These are phyloP conservation scores for Albula glossodonta DNA, from an alignment of 2,113 vertebrate species.

Conservation along the genomic window DNA sequence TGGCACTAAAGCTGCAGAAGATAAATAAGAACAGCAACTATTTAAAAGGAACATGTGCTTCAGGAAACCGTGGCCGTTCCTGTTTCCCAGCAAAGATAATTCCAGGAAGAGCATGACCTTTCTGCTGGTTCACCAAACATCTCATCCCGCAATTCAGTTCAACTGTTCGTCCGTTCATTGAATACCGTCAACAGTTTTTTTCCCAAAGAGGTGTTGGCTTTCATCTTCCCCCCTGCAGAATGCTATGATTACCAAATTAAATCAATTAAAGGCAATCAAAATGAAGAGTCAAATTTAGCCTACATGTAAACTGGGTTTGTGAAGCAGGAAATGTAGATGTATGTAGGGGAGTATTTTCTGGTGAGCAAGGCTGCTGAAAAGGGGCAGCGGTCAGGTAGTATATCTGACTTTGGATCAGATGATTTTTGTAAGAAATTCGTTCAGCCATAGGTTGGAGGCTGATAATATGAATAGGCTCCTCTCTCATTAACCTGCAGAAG, in stretches of 20 bases:
- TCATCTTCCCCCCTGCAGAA: neutral
- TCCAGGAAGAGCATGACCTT: neutral
- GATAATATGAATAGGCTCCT: neutral
- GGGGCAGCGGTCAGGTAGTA: conserved; percentile 26
- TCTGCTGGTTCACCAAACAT: neutral
- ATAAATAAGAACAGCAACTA: neutral
- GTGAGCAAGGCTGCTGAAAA: conserved; percentile 32
- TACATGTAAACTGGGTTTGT: too few species aligned
- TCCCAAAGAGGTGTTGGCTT: neutral
- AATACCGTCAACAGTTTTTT: too few species aligned
- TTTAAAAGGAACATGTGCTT: neutral
- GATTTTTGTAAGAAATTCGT: conserved; percentile 41
- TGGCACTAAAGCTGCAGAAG: neutral
- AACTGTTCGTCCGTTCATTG: neutral
- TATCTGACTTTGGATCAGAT: conserved; percentile 44
- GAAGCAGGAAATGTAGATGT: too few species aligned
- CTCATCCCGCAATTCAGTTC: neutral
- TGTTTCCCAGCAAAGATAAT: neutral
- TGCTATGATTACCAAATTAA: neutral
- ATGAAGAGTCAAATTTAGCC: neutral
- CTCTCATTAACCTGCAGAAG: conserved; percentile 11
- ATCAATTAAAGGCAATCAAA: neutral
- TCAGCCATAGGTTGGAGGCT: conserved; percentile 17
- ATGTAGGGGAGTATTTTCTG: conserved; percentile 27
- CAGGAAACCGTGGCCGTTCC: neutral